phyloP scores from a whole-genome alignment of 2,888 invertebrate species.

The Malthinus seriepunctatus region DNA sequence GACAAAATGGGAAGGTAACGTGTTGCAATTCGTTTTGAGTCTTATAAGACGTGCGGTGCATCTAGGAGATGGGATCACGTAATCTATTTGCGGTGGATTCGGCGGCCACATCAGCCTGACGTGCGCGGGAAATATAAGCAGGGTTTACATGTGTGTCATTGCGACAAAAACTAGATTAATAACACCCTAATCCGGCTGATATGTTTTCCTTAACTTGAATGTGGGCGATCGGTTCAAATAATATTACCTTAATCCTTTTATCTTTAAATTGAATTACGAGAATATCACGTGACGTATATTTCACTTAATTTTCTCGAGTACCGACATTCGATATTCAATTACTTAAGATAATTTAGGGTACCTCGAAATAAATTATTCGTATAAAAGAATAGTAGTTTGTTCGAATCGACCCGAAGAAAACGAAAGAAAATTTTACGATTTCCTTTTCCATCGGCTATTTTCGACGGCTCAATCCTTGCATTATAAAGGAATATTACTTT shows the following conservation, averaged over 20 bases:
- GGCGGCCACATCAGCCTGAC: slow-evolving; percentile 45
- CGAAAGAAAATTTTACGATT: not conserved
- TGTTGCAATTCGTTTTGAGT: slow-evolving; percentile 49
- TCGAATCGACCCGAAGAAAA: not conserved
- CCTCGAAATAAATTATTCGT: not conserved
- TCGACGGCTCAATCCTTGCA: slow-evolving; percentile 13
- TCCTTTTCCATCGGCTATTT: not conserved
- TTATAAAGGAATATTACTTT: slow-evolving; percentile 11
- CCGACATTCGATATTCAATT: too few species aligned
- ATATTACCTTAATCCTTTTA: slow-evolving; percentile 12
- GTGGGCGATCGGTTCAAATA: slow-evolving; percentile 20
- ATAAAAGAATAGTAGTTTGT: not conserved
- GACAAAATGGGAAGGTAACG: slow-evolving; percentile 41
- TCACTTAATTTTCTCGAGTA: not conserved
- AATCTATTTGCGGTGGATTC: slow-evolving; percentile 54
- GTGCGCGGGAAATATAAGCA: slow-evolving; percentile 47
- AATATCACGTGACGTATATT: not conserved
- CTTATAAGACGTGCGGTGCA: slow-evolving; percentile 47
- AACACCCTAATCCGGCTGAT: slow-evolving; percentile 41
- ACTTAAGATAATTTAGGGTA: too few species aligned
- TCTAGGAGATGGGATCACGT: slow-evolving; percentile 52
- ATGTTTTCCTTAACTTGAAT: slow-evolving; percentile 42
- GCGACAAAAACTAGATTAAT: slow-evolving; percentile 49
- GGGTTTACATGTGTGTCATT: slow-evolving; percentile 42
- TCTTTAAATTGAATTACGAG: slow-evolving; percentile 14